phyloP scores from a whole-genome alignment of 37 sponge, comb jelly and placozoan species.

The Geodia barretti region DNA sequence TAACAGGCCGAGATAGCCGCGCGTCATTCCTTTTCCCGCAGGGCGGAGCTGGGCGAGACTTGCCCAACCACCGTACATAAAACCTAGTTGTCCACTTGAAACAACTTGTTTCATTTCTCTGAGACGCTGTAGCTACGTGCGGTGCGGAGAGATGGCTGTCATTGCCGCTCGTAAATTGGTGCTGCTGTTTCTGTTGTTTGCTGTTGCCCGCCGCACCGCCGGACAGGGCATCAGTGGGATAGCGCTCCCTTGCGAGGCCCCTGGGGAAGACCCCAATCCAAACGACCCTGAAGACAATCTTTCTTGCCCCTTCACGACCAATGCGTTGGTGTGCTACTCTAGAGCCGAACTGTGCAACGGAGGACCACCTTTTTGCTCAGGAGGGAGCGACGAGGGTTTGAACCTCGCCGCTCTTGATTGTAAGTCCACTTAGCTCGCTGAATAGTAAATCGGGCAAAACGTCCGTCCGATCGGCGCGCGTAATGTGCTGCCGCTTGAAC shows the following conservation, averaged over 20 bases:
- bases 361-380: not conserved
- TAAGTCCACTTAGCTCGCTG: too few species aligned
- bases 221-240: not conserved
- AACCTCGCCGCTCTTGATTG: not conserved
- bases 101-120: too few species aligned
- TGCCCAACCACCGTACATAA: too few species aligned
- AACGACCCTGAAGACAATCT: not conserved
- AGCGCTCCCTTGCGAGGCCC: not conserved
- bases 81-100: too few species aligned
- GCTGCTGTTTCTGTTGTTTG: not conserved
- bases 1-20: too few species aligned
- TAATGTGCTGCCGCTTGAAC: too few species aligned
- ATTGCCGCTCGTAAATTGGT: not conserved
- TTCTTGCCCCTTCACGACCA: not conserved
- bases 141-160: not conserved
- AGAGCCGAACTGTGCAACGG: not conserved
- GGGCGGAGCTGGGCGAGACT: too few species aligned
- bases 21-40: too few species aligned
- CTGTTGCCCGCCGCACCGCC: not conserved
- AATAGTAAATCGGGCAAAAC: too few species aligned
- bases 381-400: not conserved
- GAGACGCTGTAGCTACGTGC: too few species aligned
- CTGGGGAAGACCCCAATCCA: not conserved
- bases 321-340: not conserved
- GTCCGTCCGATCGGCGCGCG: too few species aligned